phyloP scores from a whole-genome alignment of 2,888 invertebrate genomes.

The Caenorhabditis sp. region DNA sequence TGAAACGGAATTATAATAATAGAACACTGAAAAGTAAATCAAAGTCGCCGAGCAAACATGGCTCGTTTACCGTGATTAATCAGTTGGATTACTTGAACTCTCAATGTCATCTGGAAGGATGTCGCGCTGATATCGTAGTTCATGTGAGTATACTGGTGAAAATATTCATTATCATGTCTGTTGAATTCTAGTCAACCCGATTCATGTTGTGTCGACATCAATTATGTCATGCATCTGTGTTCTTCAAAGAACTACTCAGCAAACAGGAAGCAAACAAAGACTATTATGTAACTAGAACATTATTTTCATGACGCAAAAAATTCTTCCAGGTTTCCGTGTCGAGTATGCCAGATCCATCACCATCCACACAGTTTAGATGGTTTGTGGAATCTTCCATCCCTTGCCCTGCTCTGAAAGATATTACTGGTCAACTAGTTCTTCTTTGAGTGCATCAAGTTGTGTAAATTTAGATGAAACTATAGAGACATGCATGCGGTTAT shows the following conservation, averaged over 20 bases:
- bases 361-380: constrained; percentile 73
- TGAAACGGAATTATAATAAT: constrained; percentile 22
- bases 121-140: constrained; percentile 75
- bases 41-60: constrained; percentile 63
- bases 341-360: constrained; percentile 62
- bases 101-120: constrained; percentile 77
- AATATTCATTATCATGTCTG: too few species aligned
- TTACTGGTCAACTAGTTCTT: constrained; percentile 69
- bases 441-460: neutral
- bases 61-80: constrained; percentile 59
- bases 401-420: constrained; percentile 75
- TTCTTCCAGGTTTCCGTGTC: constrained; percentile 61
- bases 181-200: constrained; percentile 72
- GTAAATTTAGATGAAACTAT: constrained; percentile 74
- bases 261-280: constrained; percentile 55
- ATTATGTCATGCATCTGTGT: constrained; percentile 76
- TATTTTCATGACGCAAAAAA: neutral
- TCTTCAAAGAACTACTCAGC: constrained; percentile 72
- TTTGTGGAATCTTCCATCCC: constrained; percentile 77
- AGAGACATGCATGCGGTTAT: constrained; percentile 78
- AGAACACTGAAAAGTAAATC: constrained; percentile 60
- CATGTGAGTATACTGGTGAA: constrained; percentile 72
- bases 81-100: constrained; percentile 76
- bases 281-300: constrained; percentile 43
- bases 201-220: constrained; percentile 78